Conservation (phyloP, 2,113 vertebrate species). For the Cinclus cinclus region DNA sequence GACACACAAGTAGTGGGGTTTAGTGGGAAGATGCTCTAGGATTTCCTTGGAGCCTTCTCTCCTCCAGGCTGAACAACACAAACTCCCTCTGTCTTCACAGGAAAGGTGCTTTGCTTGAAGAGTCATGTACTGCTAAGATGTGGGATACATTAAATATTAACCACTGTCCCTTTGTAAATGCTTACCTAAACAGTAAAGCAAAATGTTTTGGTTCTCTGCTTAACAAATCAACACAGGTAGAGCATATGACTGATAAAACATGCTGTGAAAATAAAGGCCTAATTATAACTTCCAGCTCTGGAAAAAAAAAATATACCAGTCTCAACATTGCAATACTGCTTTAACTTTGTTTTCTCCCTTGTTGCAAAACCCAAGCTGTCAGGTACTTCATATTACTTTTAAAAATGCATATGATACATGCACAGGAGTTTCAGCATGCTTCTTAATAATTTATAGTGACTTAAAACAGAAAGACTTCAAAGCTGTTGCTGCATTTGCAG, state of each 20-base stretch:
- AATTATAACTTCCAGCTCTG: not conserved
- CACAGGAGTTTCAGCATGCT: not conserved
- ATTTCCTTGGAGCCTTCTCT: not conserved
- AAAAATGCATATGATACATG: not conserved
- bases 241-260: not conserved
- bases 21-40: not conserved
- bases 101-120: not conserved
- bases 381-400: not conserved
- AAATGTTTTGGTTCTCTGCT: not conserved
- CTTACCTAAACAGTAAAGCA: not conserved
- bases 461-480: slow-evolving; percentile 32
- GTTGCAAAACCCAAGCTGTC: not conserved
- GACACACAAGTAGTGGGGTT: not conserved
- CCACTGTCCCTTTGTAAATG: not conserved
- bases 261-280: not conserved
- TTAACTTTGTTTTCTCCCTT: not conserved
- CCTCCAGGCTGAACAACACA: not conserved
- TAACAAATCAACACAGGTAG: not conserved
- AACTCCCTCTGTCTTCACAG: not conserved
- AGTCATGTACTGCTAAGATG: not conserved
- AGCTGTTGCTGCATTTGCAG: slow-evolving; percentile 1
- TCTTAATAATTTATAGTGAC: slow-evolving; percentile 40
- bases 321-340: not conserved
- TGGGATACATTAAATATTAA: not conserved
- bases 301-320: not conserved